Evolutionary conservation across 2,888 invertebrate genomes (phyloP), one percentile per base, ranked within the genome.

Genomic region (Volucella bombylans): DNA sequence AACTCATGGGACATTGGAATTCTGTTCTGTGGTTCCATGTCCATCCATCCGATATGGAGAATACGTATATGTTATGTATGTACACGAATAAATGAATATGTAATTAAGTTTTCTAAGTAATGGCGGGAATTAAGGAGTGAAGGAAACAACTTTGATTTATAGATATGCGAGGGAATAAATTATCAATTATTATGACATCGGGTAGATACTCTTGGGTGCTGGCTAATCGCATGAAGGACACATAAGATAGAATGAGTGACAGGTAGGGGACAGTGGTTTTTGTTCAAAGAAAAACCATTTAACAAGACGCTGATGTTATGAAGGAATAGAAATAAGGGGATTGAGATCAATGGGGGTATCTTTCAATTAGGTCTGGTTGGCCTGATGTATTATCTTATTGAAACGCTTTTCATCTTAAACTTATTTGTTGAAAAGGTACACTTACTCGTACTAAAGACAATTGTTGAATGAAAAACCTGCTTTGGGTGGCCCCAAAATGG

Each of bases 21-120:
- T 69, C 52, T 9, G n/a, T 54, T 45, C 23, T 11, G 41, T 59
- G 39, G 14, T 71, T 23, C 50, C 45, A 55, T 59, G 38, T 18
- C 11, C 0, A 45, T 55, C 54, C 38, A 47, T 41, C 39, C 18
- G 39, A 45, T 39, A 12, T 52, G 9, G 41, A 31, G 8, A 11
- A 39, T n/a, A 43, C 18, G 2, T 23, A 23, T 2, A 2, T 0
- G 18, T 23, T 23, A 23, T 23, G 18, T 12, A 31, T 65, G 47
- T 59, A 47, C 15, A 15, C n/a, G 79, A 83, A 76, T 80, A 80
- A 41, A 80, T 80, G 80, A 85, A 85, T 85, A 80, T 57, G 71
- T 76, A 57, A 80, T 85, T 71, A 80, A 69, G 67, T 76, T 57
- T 62, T 59, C 18, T 15, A 59, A 61, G 69, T 79, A 73, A 64